phyloP scores from a whole-genome alignment of 2,888 invertebrate genomes.

The Eremobia ochroleuca region DNA sequence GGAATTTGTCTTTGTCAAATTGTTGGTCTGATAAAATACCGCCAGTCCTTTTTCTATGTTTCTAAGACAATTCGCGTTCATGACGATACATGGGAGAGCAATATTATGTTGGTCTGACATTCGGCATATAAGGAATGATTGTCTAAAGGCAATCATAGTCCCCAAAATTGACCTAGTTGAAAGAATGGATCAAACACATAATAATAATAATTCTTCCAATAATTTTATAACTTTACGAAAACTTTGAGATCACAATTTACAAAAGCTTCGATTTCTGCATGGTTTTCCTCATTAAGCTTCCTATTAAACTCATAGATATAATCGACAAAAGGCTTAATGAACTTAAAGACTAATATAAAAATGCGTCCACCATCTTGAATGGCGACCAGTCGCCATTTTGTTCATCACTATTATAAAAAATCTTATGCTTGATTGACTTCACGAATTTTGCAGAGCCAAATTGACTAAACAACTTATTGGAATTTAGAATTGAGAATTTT shows the following conservation, averaged over 20 bases:
- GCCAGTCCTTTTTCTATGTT: constrained; percentile 1
- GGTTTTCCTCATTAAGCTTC: constrained; percentile 51
- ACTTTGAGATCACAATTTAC: constrained; percentile 54
- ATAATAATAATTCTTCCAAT: constrained; percentile 33
- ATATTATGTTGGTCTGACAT: background rate
- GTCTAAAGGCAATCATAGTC: constrained; percentile 8
- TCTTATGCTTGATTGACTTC: constrained; percentile 52
- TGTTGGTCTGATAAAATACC: background rate
- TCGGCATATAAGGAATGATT: background rate
- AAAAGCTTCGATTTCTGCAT: constrained; percentile 54
- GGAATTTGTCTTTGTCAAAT: background rate
- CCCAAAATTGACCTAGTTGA: constrained; percentile 24
- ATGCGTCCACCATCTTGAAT: constrained; percentile 58
- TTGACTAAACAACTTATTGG: constrained; percentile 54
- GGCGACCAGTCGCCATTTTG: constrained; percentile 39
- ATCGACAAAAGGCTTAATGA: constrained; percentile 61
- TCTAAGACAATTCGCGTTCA: background rate
- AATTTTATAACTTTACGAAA: constrained; percentile 39
- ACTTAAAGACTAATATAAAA: constrained; percentile 58
- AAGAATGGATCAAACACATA: constrained; percentile 21
- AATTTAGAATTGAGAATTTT: constrained; percentile 68
- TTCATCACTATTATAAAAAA: constrained; percentile 52
- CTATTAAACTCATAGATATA: constrained; percentile 44
- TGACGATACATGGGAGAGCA: background rate
- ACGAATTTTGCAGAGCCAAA: constrained; percentile 65